These are phyloP conservation scores for Lasioglossum albipes DNA, from an alignment of 1,140 invertebrate genomes.

Conservation along the genomic window DNA sequence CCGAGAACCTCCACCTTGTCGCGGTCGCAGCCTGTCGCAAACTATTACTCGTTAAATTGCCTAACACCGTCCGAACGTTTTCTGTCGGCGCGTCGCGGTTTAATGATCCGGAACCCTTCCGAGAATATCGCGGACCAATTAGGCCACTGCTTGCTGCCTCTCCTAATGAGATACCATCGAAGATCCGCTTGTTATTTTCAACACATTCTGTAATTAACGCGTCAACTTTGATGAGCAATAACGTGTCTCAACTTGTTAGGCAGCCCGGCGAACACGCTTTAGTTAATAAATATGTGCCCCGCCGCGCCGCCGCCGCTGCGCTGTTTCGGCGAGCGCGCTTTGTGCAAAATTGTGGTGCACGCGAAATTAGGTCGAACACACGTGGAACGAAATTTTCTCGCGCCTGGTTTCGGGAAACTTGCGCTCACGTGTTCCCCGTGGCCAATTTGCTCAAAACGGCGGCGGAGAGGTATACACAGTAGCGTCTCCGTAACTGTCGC, in stretches of 20 bases:
- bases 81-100: not conserved
- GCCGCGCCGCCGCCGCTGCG: not conserved
- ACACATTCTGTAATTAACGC: slow-evolving; percentile 2
- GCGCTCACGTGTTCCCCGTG: too few species aligned
- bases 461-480: too few species aligned
- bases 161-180: not conserved
- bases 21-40: not conserved
- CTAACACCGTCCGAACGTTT: not conserved
- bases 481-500: too few species aligned
- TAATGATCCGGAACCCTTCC: slow-evolving; percentile 4
- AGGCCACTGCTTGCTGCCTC: not conserved
- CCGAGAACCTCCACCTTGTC: not conserved
- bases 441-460: too few species aligned
- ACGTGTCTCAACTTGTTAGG: not conserved
- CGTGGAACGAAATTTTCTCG: too few species aligned
- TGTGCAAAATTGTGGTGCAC: too few species aligned
- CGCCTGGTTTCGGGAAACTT: too few species aligned
- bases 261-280: not conserved
- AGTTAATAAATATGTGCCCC: not conserved
- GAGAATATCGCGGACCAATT: slow-evolving; percentile 10
- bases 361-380: too few species aligned
- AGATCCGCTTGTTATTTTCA: not conserved
- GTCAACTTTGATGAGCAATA: not conserved
- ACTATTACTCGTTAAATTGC: too few species aligned
- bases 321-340: not conserved